Evolutionary conservation across 2,888 invertebrate species (phyloP).

Genomic region (Lasioglossum morio): DNA sequence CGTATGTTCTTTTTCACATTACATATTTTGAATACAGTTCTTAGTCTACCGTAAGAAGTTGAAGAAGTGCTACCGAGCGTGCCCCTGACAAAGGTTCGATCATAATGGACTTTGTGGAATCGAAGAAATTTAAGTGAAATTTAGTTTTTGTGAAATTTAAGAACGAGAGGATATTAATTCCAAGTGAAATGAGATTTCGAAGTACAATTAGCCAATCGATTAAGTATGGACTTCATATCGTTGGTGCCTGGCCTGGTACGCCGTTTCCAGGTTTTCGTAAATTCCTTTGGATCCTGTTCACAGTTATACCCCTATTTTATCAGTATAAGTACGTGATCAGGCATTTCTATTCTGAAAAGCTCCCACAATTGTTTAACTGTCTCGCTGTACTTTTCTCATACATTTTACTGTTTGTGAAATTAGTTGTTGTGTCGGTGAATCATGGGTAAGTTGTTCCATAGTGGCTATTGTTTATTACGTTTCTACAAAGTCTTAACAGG

Average conservation of each 20-base stretch:
- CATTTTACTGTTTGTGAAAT: conserved; percentile 35
- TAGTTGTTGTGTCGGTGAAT: conserved; percentile 42
- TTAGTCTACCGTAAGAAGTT: neutral
- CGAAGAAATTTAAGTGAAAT: neutral
- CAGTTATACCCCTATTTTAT: conserved; percentile 6
- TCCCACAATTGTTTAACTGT: conserved; percentile 29
- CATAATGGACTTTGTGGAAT: neutral
- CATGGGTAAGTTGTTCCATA: conserved; percentile 17
- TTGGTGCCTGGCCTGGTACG: conserved; percentile 49
- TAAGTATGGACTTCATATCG: conserved; percentile 33
- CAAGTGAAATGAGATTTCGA: neutral
- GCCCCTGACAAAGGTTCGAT: too few relatives aligned
- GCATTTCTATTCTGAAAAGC: conserved; percentile 10
- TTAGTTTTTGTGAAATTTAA: neutral
- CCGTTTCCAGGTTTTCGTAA: conserved; percentile 32
- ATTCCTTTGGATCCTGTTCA: conserved; percentile 20
- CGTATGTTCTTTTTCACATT: neutral
- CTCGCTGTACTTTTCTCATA: conserved; percentile 27
- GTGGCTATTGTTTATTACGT: neutral
- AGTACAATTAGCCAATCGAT: conserved; percentile 41
- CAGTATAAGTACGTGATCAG: conserved; percentile 38
- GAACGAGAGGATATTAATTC: neutral
- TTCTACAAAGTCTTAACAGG: too few relatives aligned
- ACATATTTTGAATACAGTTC: neutral
- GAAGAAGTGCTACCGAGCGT: neutral